Evolutionary conservation across 2,888 invertebrate genomes (phyloP), one percentile per base, ranked within the genome.

Genomic region (Anthophora plumipes): DNA sequence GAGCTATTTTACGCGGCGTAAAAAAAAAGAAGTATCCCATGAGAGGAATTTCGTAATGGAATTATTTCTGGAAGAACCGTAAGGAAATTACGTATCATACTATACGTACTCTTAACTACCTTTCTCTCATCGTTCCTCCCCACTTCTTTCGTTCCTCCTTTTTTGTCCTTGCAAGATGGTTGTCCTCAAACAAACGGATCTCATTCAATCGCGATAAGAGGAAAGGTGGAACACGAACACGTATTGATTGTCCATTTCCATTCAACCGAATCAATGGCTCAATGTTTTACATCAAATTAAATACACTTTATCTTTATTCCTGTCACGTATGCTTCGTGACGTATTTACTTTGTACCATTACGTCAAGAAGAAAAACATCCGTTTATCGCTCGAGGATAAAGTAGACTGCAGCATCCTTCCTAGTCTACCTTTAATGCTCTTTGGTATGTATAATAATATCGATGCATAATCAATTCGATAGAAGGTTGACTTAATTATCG

Each of bases 81-180:
- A 48, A 66, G 64, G 66, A 77, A 66, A 77, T 79, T 79, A 77
- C 64, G 48, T 54, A 60, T 72, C 57, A 22, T 48, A 60, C 46
- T 12, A 39, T 37, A 48, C 57, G 11, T 52, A 22, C 50, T 64
- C 59, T 37, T 59, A 64, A 52, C 70, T 60, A 60, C 64, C 77
- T 79, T 79, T 77, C 79, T 70, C 70, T 60, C 52, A 54, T 66
- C 72, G 46, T 43, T 41, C 12, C 11, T 1, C 31, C 55, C 25
- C 48, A 2, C 9, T n/a, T 17, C 46, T 5, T 9, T 11, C 17
- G 31, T 52, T 46, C 52, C 41, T n/a, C 57, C 46, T n/a, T 50
- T 73, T 57, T 68, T n/a, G 50, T 69, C 31, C 46, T 68, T n/a
- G 55, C 52, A 77, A 71, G 66, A 77, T 66, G 66, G 66, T 71